Evolutionary conservation across 2,113 vertebrate genomes (phyloP), one percentile per base, ranked within the genome.

Genomic region (Labeo rohita): DNA sequence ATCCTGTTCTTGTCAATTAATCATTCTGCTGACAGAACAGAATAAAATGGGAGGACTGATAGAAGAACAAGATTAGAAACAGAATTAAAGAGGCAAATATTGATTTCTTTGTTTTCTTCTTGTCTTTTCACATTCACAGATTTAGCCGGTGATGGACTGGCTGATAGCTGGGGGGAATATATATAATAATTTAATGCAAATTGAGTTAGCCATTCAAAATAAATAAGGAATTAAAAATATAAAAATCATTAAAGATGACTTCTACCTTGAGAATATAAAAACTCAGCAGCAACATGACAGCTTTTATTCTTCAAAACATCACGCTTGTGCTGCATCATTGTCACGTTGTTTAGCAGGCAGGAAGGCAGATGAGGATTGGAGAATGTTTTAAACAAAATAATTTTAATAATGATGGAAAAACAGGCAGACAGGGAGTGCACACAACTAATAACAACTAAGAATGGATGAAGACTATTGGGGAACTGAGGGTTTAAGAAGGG

Each of bases 1-100:
- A 84, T 78, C 54, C 9, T 76, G 36, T 36, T 50, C 21, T 21
- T 47, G 39, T 36, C 84, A 52, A 88, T 85, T 50, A 85, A 70
- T 83, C 79, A 83, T 70, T 50, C 21, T 61, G 39, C 49, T 54
- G 18, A 88, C 49, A 39, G 79, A 80, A 68, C 47, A 34, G 47
- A 84, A 66, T 74, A 65, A 74, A 47, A 74, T 36, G 11, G 5
- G 43, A 23, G 16, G 63, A 21, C 61, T n/a, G 65, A 79, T 36
- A 74, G 63, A 77, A 36, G 23, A 8, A 82, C 70, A 13, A 74
- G 66, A 63, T 77, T 52, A 68, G 15, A 68, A 21, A 12, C 23
- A 18, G 15, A 77, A 77, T 52, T 34, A 34, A 77, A 45, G 8
- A 45, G n/a, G 39, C 39, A 65, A 63, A 59, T 45, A 47, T 81